Evolutionary conservation across 2,797 vertebrate genomes (phyloP), one percentile per base, ranked within the genome.

Genomic region (Melanotaenia pygmaea): DNA sequence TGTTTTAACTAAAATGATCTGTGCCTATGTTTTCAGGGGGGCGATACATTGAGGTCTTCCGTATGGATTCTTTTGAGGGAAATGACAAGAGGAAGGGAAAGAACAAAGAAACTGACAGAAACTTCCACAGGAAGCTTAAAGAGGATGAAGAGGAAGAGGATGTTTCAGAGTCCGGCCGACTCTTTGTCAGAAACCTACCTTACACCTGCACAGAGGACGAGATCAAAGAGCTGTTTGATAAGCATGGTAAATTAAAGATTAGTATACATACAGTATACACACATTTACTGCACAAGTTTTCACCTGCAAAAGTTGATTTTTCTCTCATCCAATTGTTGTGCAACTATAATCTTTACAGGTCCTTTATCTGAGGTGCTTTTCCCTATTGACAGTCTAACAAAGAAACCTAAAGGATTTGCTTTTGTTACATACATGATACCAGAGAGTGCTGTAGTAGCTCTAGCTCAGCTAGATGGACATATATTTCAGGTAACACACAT

Each of bases 351-450:
- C 22, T 60, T 69, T 70, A 1, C 90, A 99, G 98, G 98, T 26
- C 96, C 96, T 22, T 73, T 99, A 64, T 95, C 97, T 0, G 97
- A 99, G 60, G 92, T 98, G 63, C 95, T 96, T 60, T 98, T 96
- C 72, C 98, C 98, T 16, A 94, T 99, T 1, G 97, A 99, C 89
- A 94, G 79, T 54, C 89, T 98, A 70, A 98, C 96, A 81, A 99
- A 97, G 94, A 97, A 93, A 45, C 94, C 97, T 12, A 99, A 99
- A 84, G 98, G 98, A 13, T 99, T 99, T 69, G 97, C 97, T 28
- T 99, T 99, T n/a, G 8, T 99, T 64, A 96, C 96, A 2, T 99
- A 96, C 87, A 96, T 99, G 95, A 96, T 99, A 34, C 96, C 97
- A 0, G 97, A 99, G 88, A 96, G 99, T 0, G 97, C 97, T 0